Evolutionary conservation across 2,888 invertebrate genomes (phyloP), one percentile per base, ranked within the genome.

Genomic region (Agelastica alni): DNA sequence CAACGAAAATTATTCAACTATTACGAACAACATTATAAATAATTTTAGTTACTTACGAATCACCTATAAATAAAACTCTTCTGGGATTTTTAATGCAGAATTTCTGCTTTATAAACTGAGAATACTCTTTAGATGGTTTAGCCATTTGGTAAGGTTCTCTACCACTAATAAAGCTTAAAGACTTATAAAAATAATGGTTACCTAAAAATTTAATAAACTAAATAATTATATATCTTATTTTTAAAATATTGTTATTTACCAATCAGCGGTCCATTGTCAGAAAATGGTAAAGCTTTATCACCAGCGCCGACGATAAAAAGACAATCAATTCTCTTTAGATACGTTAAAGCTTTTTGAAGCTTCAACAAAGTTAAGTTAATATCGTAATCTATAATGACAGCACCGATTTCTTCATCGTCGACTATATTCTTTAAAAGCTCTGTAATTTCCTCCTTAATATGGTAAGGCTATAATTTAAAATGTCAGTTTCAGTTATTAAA

Each of bases 51-150:
- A 79, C 80, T 79, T 72, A 88, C 84, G 88, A 86, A 72, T 94
- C 93, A 31, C 93, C 93, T 66, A 93, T 85, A 80, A 94, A 92
- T 13, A 94, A 76, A 0, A 89, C 86, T 55, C 86, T 79, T 13
- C 78, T 76, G 0, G 89, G 83, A 60, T 89, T 80, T 0, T 73
- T 72, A 13, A 89, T 79, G 0, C 82, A 80, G 46, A 85, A 83
- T 26, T 80, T 75, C 53, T 81, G 79, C 68, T 80, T 79, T 1
- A 85, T 79, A 4, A 78, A 78, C 47, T 80, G 73, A n/a, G 79
- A 79, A 4, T 80, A 79, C 20, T 65, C 20, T 55, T 71, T 72
- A 0, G 78, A 77, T 0, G 84, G 84, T 62, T 84, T 84, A 0
- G 79, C 82, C 37, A 82, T 70, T 5, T 65, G 58, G 2, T 78